Evolutionary conservation across 2,888 invertebrate genomes (phyloP).

Genomic region (Himalopsyche tibetana): DNA sequence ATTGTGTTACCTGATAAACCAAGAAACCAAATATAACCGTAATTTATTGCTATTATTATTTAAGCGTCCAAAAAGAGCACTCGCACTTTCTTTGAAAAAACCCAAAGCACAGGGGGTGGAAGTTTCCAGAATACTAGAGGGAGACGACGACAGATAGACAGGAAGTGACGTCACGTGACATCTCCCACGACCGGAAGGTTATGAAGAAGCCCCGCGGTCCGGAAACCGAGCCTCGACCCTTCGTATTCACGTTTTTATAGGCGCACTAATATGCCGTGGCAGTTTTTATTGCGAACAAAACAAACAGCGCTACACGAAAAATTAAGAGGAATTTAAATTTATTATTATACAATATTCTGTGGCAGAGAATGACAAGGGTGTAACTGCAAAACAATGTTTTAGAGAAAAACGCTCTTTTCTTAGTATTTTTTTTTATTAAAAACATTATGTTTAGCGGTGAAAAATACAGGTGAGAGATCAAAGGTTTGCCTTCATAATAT

Average conservation of each 20-base stretch:
- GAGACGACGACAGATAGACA: background rate
- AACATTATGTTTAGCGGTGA: too few relatives aligned
- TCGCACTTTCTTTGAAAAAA: conserved; percentile 4
- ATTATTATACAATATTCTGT: too few relatives aligned
- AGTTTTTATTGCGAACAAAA: conserved; percentile 1
- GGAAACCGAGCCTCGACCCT: conserved; percentile 27
- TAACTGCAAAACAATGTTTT: too few relatives aligned
- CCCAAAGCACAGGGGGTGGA: background rate
- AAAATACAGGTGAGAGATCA: too few relatives aligned
- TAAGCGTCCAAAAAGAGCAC: background rate
- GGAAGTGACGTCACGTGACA: conserved; percentile 29
- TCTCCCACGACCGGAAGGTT: conserved; percentile 24
- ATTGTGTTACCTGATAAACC: background rate
- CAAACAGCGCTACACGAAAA: background rate
- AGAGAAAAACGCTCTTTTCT: too few relatives aligned
- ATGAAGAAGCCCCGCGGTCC: conserved; percentile 11
- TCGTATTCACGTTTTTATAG: background rate
- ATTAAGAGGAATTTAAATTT: too few relatives aligned
- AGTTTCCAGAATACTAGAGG: background rate
- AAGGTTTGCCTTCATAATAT: too few relatives aligned
- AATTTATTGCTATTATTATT: background rate
- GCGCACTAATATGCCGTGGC: background rate
- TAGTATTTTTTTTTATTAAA: too few relatives aligned
- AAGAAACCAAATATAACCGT: background rate
- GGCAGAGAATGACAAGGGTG: too few relatives aligned